Base-by-base conservation (phyloP, 2,888 invertebrate genomes). In the Eupithecia vulgata region DNA sequence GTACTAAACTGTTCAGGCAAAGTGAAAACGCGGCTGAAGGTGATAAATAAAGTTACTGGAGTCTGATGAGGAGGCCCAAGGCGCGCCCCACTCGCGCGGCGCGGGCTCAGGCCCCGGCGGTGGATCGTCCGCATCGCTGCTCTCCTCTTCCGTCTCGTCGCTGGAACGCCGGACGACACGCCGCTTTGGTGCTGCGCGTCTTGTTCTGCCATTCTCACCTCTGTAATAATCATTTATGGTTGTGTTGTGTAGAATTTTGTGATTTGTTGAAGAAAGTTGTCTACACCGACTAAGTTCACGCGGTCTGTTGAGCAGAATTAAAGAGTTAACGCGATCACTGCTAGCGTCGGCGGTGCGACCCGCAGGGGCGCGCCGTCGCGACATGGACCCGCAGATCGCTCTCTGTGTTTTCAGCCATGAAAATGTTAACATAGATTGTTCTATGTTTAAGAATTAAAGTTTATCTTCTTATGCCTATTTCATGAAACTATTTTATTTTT, bases 51-150 rank as follows among this genome's bases (percentile, higher is more conserved):
- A 68, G 59, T 88, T 61, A 94, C 94, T 91, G 74, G 91, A 89
- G 83, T 92, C 93, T 0, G 92, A 88, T 15, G 93, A 92, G 76
- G 94, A 93, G 35, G 94, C 94, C 95, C 95, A 95, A 45, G 95
- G 95, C 80, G 95, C 95, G 84, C 95, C 95, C 95, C 95, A 95
- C 83, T 94, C 94, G 74, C 94, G 84, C 72, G 94, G 93, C 83
- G 95, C 92, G 70, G 93, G 93, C 84, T 92, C 93, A 57, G 94
- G 94, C 0, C 86, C 93, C 71, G 94, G 94, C 82, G 92, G 90
- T 78, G 92, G 90, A 86, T 94, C 94, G 86, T 94, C 94, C 17
- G 91, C 92, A 79, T 90, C 94, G 84, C 91, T 91, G 59, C 93
- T 92, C 86, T 94, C 94, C 82, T 93, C 94, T 80, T 94, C 94